Evolutionary conservation across 2,797 vertebrate genomes (phyloP), one percentile per base, ranked within the genome.

Genomic region (Scleropages formosus): DNA sequence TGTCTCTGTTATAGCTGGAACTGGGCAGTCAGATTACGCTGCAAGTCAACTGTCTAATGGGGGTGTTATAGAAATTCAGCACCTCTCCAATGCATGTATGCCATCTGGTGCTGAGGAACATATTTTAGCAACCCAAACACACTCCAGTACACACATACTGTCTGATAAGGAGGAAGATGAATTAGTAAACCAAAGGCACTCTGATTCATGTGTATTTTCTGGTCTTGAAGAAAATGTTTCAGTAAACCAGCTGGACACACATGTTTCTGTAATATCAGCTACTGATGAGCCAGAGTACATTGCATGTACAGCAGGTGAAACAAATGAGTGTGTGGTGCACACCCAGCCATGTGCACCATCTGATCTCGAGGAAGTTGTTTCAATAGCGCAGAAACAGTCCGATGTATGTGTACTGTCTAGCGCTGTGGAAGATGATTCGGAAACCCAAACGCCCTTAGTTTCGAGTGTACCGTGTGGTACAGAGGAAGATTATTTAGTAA

Each of bases 301-400:
- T 71, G 56, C 58, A 47, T 22, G n/a, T 68, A 26, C 49, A 70
- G 47, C 27, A 68, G 31, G 12, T 24, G 69, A 31, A 71, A 13
- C 69, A 1, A 27, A 12, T 49, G 20, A 56, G 22, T 15, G 7
- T 58, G 9, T 56, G 39, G 2, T 39, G 31, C 31, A 2, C 6
- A 2, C 31, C 31, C 31, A 39, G 31, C 31, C 53, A 8, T 53
- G 49, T 53, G 49, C 7, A 8, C 10, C 8, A 49, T 53, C 49
- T 53, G 8, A 49, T 72, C 72, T 70, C 15, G n/a, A 60, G 27
- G 56, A 53, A 13, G 56, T 72, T 58, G 56, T 39, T 60, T 46
- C 60, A 18, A 13, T 51, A 59, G 22, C 8, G 12, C 31, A 31
- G 53, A 26, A 27, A 10, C 11, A 46, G n/a, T 59, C 58, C 8